Evolutionary conservation across 2,113 vertebrate species (phyloP).

Genomic region (Limnothrissa miodon): DNA sequence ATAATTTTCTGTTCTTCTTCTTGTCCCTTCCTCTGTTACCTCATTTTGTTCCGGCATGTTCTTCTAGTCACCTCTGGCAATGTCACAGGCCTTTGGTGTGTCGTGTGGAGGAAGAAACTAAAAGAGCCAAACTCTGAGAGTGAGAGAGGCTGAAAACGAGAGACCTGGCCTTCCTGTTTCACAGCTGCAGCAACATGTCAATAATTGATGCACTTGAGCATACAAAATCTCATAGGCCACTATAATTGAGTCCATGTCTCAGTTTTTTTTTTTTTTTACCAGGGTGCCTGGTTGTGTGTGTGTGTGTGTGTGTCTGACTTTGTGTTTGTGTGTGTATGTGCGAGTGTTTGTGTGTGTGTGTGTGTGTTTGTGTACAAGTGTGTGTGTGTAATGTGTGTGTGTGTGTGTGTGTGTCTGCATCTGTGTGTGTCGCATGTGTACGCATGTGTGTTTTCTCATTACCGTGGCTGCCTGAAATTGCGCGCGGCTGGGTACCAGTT

Average conservation of each 20-base stretch:
- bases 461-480: background rate
- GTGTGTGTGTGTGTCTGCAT: background rate
- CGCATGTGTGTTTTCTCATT: background rate
- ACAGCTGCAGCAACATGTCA: background rate
- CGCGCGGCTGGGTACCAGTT: background rate
- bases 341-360: background rate
- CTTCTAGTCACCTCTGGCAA: background rate
- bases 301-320: background rate
- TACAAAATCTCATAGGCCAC: background rate
- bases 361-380: too few relatives aligned
- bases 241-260: slow-evolving; percentile 3
- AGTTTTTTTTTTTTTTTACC: background rate
- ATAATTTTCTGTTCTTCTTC: background rate
- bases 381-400: too few relatives aligned
- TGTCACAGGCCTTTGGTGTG: background rate
- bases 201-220: background rate
- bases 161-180: too few relatives aligned
- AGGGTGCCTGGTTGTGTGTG: background rate
- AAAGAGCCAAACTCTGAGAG: background rate
- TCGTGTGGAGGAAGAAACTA: background rate
- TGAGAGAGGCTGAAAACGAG: background rate
- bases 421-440: background rate
- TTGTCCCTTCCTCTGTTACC: background rate
- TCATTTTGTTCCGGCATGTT: background rate
- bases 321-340: background rate